Evolutionary conservation across 2,113 vertebrate genomes (phyloP), one percentile per base, ranked within the genome.

Genomic region (Nyctereutes procyonoides): DNA sequence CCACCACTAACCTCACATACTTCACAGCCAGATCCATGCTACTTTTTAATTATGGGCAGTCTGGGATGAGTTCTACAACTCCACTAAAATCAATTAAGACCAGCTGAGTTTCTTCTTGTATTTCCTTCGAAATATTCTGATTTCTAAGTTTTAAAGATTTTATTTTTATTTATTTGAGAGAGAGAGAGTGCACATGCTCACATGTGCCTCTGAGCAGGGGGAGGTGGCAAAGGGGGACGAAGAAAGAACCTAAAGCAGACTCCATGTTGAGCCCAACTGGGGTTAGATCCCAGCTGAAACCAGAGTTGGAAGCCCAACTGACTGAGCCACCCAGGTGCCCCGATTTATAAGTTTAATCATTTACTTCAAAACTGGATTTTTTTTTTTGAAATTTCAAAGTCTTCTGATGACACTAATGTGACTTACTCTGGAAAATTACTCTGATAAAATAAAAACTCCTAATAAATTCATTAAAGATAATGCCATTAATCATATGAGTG

Each of bases 71-170:
- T 88, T 93, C 73, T 71, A 22, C 3, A 22, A 87, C 15, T 43
- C n/a, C 13, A 53, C 73, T 90, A 94, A 95, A 80, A 88, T 58
- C 28, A 71, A 80, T 53, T 35, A 73, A 63, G 82, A 88, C 65
- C 60, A 87, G 58, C 4, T 30, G 10, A 88, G 30, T 51, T 90
- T 88, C 74, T 51, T 26, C 43, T 76, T 30, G 56, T 80, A 69
- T 71, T 51, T 90, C 58, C 94, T 96, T 92, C 35, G 48, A 91
- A 93, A 93, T 84, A 95, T 87, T 90, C 6, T 67, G 11, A 79
- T 51, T 88, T 89, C 73, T 89, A 63, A 73, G 43, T 90, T 88
- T 93, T 30, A 90, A 77, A 58, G 56, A 58, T 58, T 58, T 58
- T 58, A 58, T 58, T 43, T 43, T 43, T 58, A 58, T 58, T 58